phyloP scores from a whole-genome alignment of 2,888 invertebrate genomes.

The Lepeophtheirus nordmannii region DNA sequence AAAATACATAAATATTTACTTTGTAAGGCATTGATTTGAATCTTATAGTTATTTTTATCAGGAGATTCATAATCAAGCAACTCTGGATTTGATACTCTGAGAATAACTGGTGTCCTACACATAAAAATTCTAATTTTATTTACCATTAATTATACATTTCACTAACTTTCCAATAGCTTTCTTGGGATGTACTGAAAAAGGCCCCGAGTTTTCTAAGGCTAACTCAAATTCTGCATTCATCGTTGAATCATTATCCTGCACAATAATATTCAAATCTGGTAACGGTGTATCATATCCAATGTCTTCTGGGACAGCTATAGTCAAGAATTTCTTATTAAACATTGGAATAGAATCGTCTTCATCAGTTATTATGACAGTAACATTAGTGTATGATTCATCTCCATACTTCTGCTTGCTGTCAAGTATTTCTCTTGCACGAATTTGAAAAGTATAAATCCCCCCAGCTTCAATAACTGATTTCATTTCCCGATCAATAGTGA shows the following conservation, averaged over 20 bases:
- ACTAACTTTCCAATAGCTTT: conserved; percentile 44
- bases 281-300: conserved; percentile 41
- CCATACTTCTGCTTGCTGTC: conserved; percentile 56
- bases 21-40: conserved; percentile 36
- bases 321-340: conserved; percentile 50
- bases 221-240: conserved; percentile 55
- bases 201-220: conserved; percentile 42
- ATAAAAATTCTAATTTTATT: too few relatives aligned
- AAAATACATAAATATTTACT: conserved; percentile 18
- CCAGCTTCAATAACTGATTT: conserved; percentile 51
- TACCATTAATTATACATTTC: too few relatives aligned
- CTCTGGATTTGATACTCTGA: conserved; percentile 35
- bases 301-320: conserved; percentile 58
- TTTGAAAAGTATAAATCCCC: conserved; percentile 41
- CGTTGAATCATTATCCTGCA: conserved; percentile 55
- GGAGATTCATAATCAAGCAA: conserved; percentile 19
- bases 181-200: conserved; percentile 48
- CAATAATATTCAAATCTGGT: conserved; percentile 52
- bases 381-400: conserved; percentile 49
- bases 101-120: conserved; percentile 50
- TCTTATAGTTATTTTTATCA: background rate
- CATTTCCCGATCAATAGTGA: conserved; percentile 54
- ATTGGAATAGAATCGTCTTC: conserved; percentile 57
- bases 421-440: conserved; percentile 26
- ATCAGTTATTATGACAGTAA: conserved; percentile 62